Evolutionary conservation across 2,797 vertebrate genomes (phyloP), one percentile per base, ranked within the genome.

Genomic region (Pogoniulus pusillus): DNA sequence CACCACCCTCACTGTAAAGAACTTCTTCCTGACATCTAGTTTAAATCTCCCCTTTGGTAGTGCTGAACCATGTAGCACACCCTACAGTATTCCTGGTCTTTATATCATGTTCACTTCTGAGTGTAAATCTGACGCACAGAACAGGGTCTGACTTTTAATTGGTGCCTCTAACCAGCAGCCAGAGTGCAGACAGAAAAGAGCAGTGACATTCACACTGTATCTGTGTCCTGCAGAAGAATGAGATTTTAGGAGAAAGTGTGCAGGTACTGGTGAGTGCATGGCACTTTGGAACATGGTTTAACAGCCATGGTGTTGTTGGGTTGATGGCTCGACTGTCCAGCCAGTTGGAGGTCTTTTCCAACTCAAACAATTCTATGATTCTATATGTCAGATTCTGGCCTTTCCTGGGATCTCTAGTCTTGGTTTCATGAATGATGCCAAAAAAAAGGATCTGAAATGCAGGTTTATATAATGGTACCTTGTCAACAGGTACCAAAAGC

Each of bases 21-120:
- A 7, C 41, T 16, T 41, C 41, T 17, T 41, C 16, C 41, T 41
- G 16, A 41, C 41, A 17, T 41, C 15, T 17, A 41, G 41, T 41
- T 17, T 41, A 41, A 15, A 41, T 17, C 41, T 41, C 16, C 16
- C 41, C 41, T 41, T 41, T 17, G 15, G 15, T 41, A 17, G 41
- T 41, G 49, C 2, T 0, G n/a, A 55, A 69, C 5, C 13, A 30
- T 8, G 22, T 5, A 47, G n/a, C 16, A 11, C 6, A 39, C 5
- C 24, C 60, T 18, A 19, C 6, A 39, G 51, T 20, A 57, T 16
- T 45, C 29, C 69, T 14, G 16, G 35, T 9, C 27, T 68, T 43
- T 2, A 13, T 41, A 39, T 34, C 18, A n/a, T 58, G 14, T 2
- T 85, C 49, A 4, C 45, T 59, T 41, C 78, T 18, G 64, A 30